Evolutionary conservation across 1,140 invertebrate genomes (phyloP).

Genomic region (Diabrotica virgifera): DNA sequence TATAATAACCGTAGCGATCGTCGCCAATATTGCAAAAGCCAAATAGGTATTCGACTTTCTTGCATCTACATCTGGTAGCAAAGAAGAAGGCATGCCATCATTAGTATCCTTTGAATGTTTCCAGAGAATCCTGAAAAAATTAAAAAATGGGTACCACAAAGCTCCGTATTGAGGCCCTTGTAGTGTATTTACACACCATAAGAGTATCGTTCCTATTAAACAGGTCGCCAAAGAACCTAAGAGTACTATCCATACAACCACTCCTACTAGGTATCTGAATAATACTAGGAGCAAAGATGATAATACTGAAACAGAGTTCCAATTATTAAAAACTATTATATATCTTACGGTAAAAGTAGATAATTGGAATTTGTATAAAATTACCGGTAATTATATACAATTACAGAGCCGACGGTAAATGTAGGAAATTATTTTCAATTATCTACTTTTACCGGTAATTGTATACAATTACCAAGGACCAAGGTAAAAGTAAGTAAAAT

Average conservation of each 20-base stretch:
- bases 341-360: too few relatives aligned
- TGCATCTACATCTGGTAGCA: slow-evolving; percentile 22
- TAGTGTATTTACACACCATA: slow-evolving; percentile 59
- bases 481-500: too few relatives aligned
- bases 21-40: slow-evolving; percentile 59
- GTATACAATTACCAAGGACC: too few relatives aligned
- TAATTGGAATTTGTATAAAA: too few relatives aligned
- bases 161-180: slow-evolving; percentile 1
- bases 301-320: slow-evolving; percentile 51
- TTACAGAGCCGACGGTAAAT: too few relatives aligned
- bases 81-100: slow-evolving; percentile 8
- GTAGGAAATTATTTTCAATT: too few relatives aligned
- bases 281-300: slow-evolving; percentile 60
- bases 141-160: background rate
- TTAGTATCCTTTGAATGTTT: slow-evolving; percentile 21
- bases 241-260: slow-evolving; percentile 69
- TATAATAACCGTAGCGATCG: slow-evolving; percentile 61
- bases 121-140: slow-evolving; percentile 34
- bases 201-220: slow-evolving; percentile 58
- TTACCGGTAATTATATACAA: too few relatives aligned
- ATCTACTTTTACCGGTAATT: too few relatives aligned
- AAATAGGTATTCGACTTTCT: slow-evolving; percentile 49
- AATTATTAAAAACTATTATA: slow-evolving; percentile 9
- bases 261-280: slow-evolving; percentile 60
- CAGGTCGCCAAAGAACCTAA: slow-evolving; percentile 57